Base-by-base conservation (phyloP, 64 coral and sea anemone species). In the Porites australiensis region DNA sequence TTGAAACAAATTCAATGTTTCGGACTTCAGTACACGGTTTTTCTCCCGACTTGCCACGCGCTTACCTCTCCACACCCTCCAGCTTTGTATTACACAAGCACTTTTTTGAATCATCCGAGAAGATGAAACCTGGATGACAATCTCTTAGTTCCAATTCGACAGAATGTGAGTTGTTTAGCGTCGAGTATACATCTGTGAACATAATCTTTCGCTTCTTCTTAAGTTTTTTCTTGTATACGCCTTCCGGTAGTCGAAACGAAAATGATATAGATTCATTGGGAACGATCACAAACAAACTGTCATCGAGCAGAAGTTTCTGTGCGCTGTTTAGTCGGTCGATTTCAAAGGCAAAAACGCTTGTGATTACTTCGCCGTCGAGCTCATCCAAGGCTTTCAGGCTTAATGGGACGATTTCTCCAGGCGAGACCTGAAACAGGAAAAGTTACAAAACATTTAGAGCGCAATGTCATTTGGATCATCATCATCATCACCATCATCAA, bases 371-470 rank as follows among this genome's bases (percentile, higher is more conserved):
- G 58, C 95, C 58, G 52, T 77, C 87, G 13, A 93, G 77, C 37
- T 98, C 90, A 27, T 98, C 96, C 6, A 86, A 13, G 16, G 77
- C 96, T 65, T 90, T 64, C 20, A 98, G 76, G 44, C 88, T 47
- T 14, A 98, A 21, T 1, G 48, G 82, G 18, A 82, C 23, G 58
- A 90, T 82, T 82, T 98, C 90, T 19, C 93, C 96, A 74, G 96
- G 96, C 18, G 72, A 72, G 2, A 95, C 50, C 96, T 98, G 48
- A 18, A 64, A 81, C 9, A 23, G 27, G 27, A 69, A 69, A 0
- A 22, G 18, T 5, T 7, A 69, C 53, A 55, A 55, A 55, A 55
- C 53, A 37, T 37, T 37, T 37, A 37, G 27, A 37, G 1, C 27
- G 27, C 27, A 37, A 37, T 37, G 27, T 37, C 27, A 37, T 37